Evolutionary conservation across 2,797 vertebrate species (phyloP).

Genomic region (Chaetodon trifasciatus): DNA sequence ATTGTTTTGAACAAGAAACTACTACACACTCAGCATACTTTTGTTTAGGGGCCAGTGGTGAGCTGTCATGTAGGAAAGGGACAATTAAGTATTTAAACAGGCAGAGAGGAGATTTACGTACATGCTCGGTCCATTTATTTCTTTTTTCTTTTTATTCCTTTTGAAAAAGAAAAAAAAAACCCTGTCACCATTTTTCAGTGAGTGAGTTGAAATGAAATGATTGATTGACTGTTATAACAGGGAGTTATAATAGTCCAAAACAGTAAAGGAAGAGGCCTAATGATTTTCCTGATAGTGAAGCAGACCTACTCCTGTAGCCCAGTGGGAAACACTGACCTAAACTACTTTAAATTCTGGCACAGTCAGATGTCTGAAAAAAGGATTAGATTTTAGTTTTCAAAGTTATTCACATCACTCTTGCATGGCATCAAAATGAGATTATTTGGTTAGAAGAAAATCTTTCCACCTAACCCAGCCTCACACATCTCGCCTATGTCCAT

Average conservation of each 20-base stretch:
- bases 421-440: slow-evolving; percentile 73
- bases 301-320: slow-evolving; percentile 44
- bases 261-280: slow-evolving; percentile 38
- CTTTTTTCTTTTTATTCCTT: neutral
- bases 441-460: slow-evolving; percentile 76
- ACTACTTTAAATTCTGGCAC: slow-evolving; percentile 60
- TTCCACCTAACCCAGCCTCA: slow-evolving; percentile 66
- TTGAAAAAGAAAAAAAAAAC: slow-evolving; percentile 18
- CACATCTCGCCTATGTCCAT: slow-evolving; percentile 62
- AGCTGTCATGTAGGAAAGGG: slow-evolving; percentile 5
- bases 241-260: slow-evolving; percentile 25
- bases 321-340: slow-evolving; percentile 44
- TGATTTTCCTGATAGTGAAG: slow-evolving; percentile 57
- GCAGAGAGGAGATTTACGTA: neutral
- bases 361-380: slow-evolving; percentile 54
- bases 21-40: neutral
- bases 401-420: slow-evolving; percentile 72
- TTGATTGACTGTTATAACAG: slow-evolving; percentile 34
- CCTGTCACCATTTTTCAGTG: slow-evolving; percentile 10
- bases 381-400: slow-evolving; percentile 70
- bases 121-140: neutral
- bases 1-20: neutral
- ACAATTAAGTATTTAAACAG: slow-evolving; percentile 1
- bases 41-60: neutral
- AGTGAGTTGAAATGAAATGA: slow-evolving; percentile 11